phyloP scores from a whole-genome alignment of 92 coral and sea anemone species.

The Parazoanthus swiftii region DNA sequence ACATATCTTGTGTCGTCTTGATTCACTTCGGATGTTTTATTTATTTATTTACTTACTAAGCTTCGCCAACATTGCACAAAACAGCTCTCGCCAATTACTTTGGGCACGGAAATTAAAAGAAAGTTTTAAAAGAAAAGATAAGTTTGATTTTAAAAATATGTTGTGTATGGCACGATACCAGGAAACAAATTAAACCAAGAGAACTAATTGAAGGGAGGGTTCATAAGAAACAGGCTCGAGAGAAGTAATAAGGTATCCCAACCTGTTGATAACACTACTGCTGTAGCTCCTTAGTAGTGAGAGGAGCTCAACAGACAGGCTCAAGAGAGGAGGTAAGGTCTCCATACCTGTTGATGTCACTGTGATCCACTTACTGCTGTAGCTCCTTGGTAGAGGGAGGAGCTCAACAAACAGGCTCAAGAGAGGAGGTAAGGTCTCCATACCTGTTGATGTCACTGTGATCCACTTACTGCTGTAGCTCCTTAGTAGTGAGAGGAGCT shows the following conservation, averaged over 20 bases:
- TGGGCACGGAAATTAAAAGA: no score
- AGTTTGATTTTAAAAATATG: no score
- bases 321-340: not conserved
- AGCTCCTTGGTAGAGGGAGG: slow-evolving; percentile 22
- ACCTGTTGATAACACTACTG: not conserved
- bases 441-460: not conserved
- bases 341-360: slow-evolving; percentile 43
- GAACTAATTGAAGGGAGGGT: no score
- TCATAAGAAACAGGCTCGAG: not conserved
- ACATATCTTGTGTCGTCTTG: not conserved
- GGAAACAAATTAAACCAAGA: no score
- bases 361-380: slow-evolving; percentile 51
- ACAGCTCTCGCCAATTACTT: no score
- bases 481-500: not conserved
- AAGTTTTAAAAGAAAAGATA: no score
- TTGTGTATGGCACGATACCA: no score
- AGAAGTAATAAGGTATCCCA: not conserved
- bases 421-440: not conserved
- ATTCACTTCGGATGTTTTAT: no score
- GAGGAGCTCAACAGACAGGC: no score
- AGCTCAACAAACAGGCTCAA: not conserved
- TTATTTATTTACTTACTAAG: no score
- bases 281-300: not conserved
- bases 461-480: slow-evolving; percentile 65
- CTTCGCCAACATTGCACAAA: no score